Evolutionary conservation across 2,113 vertebrate species (phyloP), one percentile per base, ranked within the genome.

Genomic region (Embiotoca jacksoni): DNA sequence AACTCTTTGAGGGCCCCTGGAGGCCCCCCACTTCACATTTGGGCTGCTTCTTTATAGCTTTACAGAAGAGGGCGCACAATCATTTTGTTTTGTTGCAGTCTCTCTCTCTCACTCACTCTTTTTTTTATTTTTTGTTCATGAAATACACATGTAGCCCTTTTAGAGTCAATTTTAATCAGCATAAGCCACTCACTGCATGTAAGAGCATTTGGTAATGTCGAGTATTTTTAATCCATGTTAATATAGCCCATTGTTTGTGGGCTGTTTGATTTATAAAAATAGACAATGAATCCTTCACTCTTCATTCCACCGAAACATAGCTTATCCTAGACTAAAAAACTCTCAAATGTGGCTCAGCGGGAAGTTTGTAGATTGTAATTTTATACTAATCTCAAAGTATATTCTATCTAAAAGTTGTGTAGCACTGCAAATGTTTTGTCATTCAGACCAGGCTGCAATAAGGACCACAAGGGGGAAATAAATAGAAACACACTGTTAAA

Each of bases 1-100:
- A 5, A 10, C 59, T 16, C 5, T 64, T 46, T n/a, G 16, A 63
- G 44, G 61, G 37, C 41, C 35, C 55, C 23, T 41, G 46, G 70
- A 55, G 14, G 33, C n/a, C 49, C 33, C 50, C 2, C 4, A 41
- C 70, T 69, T 35, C 5, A 59, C 35, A 70, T 39, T 32, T 7
- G 6, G 1, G 31, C 15, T 37, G 35, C 5, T 37, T 50, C 39
- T 65, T n/a, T 39, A 23, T 1, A n/a, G 7, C 2, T 15, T 35
- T 39, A 84, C 88, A 88, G 84, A 55, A 92, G 90, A 84, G 91
- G 90, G 90, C 89, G 91, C 89, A 76, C 72, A 30, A 65, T 53
- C 47, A 41, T 65, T 74, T 72, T 31, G 6, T 46, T 57, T 23
- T 23, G 23, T 23, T 23, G 23, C 23, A 23, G 23, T 23, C 23